Evolutionary conservation across 2,888 invertebrate genomes (phyloP).

Genomic region (Melolontha melolontha): DNA sequence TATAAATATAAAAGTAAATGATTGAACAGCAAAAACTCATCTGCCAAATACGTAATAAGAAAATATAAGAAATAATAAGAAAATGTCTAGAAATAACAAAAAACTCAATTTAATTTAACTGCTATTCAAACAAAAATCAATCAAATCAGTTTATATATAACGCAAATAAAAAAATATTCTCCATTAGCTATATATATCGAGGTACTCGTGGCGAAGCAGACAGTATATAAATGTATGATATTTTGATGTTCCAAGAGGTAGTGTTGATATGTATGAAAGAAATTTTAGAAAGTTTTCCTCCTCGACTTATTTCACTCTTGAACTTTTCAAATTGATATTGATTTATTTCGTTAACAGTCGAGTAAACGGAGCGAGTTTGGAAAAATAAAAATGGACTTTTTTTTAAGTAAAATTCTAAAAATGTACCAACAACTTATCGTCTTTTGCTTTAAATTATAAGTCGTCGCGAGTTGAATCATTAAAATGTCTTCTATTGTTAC

Average conservation of each 20-base stretch:
- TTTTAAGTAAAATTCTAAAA: background rate
- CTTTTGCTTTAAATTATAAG: conserved; percentile 22
- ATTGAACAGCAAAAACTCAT: no score
- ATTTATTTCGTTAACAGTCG: conserved; percentile 41
- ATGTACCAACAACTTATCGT: conserved; percentile 9
- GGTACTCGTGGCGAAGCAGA: background rate
- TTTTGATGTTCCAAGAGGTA: conserved; percentile 13
- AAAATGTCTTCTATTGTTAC: no score
- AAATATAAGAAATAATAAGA: no score
- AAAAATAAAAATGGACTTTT: conserved; percentile 19
- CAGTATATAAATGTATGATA: conserved; percentile 7
- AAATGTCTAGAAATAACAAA: no score
- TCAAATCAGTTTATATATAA: background rate
- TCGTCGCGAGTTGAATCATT: background rate
- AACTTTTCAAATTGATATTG: conserved; percentile 42
- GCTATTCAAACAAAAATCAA: background rate
- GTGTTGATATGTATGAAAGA: conserved; percentile 1
- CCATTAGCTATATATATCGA: conserved; percentile 3
- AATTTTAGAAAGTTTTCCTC: conserved; percentile 25
- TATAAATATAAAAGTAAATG: no score
- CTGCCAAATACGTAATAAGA: no score
- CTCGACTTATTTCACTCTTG: conserved; percentile 20
- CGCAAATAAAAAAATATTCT: conserved; percentile 9
- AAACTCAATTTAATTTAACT: no score
- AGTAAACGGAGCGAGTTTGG: conserved; percentile 9